A percentile compares a stretch with the other conserved stretches of the same genome.
These are phyloP conservation scores for Dendrolimus kikuchii DNA, from an alignment of 1,140 invertebrate species.

Conservation along the genomic window DNA sequence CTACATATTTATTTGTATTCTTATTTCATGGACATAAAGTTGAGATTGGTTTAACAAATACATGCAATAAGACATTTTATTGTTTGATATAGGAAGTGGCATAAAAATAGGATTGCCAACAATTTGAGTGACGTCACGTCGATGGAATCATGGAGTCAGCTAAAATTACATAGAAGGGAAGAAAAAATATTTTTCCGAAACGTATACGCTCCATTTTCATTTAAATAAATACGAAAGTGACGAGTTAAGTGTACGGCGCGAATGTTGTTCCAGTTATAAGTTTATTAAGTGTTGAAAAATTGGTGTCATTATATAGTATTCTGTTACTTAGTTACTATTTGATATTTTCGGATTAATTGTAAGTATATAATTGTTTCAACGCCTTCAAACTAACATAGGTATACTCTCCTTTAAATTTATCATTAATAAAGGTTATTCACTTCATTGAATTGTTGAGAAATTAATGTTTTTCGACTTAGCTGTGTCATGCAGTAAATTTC, in stretches of 20 bases:
- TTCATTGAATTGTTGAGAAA: too few species aligned
- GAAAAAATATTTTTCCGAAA: slow-evolving; percentile 45
- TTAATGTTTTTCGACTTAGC: slow-evolving; percentile 8
- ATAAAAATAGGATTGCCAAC: slow-evolving; percentile 70
- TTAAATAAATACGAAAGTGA: slow-evolving; percentile 41
- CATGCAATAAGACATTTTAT: slow-evolving; percentile 31
- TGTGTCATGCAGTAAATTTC: slow-evolving; percentile 45
- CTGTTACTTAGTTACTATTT: slow-evolving; percentile 17
- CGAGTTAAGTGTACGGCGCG: slow-evolving; percentile 37
- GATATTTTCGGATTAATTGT: too few species aligned
- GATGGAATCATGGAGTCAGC: slow-evolving; percentile 52
- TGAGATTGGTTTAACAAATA: slow-evolving; percentile 35
- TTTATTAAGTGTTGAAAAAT: too few species aligned
- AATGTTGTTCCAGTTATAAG: slow-evolving; percentile 22
- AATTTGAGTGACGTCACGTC: slow-evolving; percentile 62
- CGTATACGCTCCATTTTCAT: slow-evolving; percentile 48
- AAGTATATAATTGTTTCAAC: too few species aligned
- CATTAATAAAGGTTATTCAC: too few species aligned
- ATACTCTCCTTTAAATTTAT: too few species aligned
- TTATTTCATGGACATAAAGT: slow-evolving; percentile 41
- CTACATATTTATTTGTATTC: slow-evolving; percentile 37
- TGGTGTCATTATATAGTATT: too few species aligned
- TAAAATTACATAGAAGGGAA: slow-evolving; percentile 63
- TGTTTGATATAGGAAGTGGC: slow-evolving; percentile 51
- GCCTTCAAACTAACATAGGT: too few species aligned